Base-by-base conservation (phyloP, 2,797 vertebrate species). In the Phrynocephalus forsythii region DNA sequence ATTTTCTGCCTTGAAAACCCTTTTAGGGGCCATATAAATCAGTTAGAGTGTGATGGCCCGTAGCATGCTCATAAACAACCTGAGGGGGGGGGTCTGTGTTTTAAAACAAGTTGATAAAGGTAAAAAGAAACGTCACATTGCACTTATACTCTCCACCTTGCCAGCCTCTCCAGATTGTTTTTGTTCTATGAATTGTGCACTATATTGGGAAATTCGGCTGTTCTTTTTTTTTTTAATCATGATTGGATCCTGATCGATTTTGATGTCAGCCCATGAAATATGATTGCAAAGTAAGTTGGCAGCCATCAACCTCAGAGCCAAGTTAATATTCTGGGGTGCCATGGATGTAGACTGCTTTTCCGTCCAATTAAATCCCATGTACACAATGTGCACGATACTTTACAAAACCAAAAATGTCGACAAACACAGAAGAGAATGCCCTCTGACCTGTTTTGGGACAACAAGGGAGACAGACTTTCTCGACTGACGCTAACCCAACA, bases 361-460 rank as follows among this genome's bases (percentile, higher is more conserved):
- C 69, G 91, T 90, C n/a, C 83, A 86, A 89, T 56, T 24, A 76
- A 84, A 76, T 69, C 83, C 79, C 76, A 90, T 89, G 33, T 16
- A 71, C 82, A 48, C 86, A 68, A 26, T 44, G 24, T 75, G n/a
- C 66, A 68, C 84, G 68, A 2, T 3, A 16, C 66, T 28, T 85
- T 87, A 87, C 76, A 84, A 87, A 48, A 63, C 52, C 0, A 15
- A 50, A 28, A 16, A 28, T 9, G 33, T 84, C 20, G 1, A 44
- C 66, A 67, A 79, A 73, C 5, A 1, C 15, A 63, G 26, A 73
- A n/a, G 1, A 16, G 7, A 33, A n/a, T n/a, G 16, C 18, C 16
- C 56, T 33, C n/a, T 22, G 56, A 56, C 30, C 30, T 28, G 30
- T 30, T 18, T 30, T 5, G n/a, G 7, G 28, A 10, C 8, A 33